These are phyloP conservation scores for Mythimna ferrago DNA, from an alignment of 2,888 invertebrate species.

Conservation along the genomic window DNA sequence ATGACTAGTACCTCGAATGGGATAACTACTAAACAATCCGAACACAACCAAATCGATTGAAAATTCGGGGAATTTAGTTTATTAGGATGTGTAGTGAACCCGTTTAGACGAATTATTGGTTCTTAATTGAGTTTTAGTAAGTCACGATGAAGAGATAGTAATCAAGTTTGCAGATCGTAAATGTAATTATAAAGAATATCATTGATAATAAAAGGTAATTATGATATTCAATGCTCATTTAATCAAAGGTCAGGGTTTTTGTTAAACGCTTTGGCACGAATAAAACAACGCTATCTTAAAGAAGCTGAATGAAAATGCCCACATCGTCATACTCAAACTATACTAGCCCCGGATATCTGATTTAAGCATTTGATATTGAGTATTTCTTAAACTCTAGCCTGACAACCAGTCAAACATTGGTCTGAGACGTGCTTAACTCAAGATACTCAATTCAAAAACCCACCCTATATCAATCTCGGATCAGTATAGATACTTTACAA, in stretches of 20 bases:
- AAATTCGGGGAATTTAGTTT: slow-evolving; percentile 14
- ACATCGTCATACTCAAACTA: neutral
- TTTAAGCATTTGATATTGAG: too few relatives aligned
- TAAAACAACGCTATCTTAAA: neutral
- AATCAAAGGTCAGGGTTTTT: slow-evolving; percentile 17
- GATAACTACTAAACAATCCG: slow-evolving; percentile 24
- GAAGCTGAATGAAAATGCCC: neutral
- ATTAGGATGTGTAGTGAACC: neutral
- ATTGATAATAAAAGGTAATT: slow-evolving; percentile 12
- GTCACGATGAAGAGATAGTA: neutral
- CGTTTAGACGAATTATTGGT: slow-evolving; percentile 9
- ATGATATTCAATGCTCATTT: slow-evolving; percentile 14
- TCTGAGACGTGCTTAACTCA: too few relatives aligned
- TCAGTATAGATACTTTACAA: slow-evolving; percentile 11
- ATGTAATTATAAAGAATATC: slow-evolving; percentile 15
- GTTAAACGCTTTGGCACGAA: neutral
- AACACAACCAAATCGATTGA: slow-evolving; percentile 1
- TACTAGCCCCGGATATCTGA: neutral
- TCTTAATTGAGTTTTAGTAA: neutral
- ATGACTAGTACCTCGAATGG: slow-evolving; percentile 21
- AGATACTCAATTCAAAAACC: too few relatives aligned
- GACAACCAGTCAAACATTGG: too few relatives aligned
- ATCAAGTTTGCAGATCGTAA: neutral
- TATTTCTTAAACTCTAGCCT: too few relatives aligned
- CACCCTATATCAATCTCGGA: slow-evolving; percentile 8